A percentile compares a stretch with the other conserved stretches of the same genome.
These are phyloP conservation scores for Dioctria rufipes DNA, from an alignment of 2,888 invertebrate species.

Conservation along the genomic window DNA sequence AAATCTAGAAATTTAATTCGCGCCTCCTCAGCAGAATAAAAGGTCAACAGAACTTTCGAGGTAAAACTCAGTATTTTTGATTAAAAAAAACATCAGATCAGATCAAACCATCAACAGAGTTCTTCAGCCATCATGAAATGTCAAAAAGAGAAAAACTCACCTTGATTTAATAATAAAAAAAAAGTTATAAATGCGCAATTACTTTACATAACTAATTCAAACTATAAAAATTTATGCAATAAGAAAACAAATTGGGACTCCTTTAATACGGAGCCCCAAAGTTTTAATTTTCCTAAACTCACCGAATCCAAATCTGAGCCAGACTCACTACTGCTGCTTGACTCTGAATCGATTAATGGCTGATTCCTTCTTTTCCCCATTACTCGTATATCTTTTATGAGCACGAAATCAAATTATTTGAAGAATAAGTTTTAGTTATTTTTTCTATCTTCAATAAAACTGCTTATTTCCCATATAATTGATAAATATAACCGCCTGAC, in stretches of 20 bases:
- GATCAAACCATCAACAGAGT: slow-evolving; percentile 31
- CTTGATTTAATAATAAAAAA: neutral
- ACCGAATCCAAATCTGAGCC: slow-evolving; percentile 89
- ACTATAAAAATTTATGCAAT: neutral
- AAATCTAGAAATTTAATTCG: slow-evolving; percentile 26
- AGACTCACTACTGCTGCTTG: slow-evolving; percentile 83
- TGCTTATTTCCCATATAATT: neutral
- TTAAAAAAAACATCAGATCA: neutral
- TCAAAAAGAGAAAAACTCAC: slow-evolving; percentile 26
- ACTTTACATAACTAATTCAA: slow-evolving; percentile 31
- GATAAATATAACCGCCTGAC: neutral
- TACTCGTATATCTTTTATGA: neutral
- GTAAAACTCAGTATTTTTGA: neutral
- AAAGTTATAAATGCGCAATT: slow-evolving; percentile 36
- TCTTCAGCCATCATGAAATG: slow-evolving; percentile 35
- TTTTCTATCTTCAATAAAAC: neutral
- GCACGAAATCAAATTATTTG: neutral
- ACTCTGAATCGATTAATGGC: slow-evolving; percentile 86
- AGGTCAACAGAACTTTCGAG: neutral
- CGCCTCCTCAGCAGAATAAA: slow-evolving; percentile 40
- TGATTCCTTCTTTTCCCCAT: slow-evolving; percentile 91
- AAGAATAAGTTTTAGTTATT: neutral
- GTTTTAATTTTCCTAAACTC: slow-evolving; percentile 69
- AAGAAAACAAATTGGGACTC: neutral
- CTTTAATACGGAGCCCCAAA: neutral